These are phyloP conservation scores for Drosophila tropicalis DNA, from an alignment of 1,140 invertebrate genomes.

Conservation along the genomic window DNA sequence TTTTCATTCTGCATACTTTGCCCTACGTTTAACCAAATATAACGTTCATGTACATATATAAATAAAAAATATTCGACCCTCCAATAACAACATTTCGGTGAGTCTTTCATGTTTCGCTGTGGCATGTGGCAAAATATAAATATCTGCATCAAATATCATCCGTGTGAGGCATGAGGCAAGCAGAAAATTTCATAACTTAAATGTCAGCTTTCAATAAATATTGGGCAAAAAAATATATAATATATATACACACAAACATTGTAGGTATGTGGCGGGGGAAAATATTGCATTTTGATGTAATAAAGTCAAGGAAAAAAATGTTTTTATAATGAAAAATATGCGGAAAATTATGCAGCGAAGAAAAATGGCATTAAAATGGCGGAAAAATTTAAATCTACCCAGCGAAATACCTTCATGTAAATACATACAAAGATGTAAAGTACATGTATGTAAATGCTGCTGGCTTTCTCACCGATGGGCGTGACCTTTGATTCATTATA, in stretches of 20 bases:
- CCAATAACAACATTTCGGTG: slow-evolving; percentile 50
- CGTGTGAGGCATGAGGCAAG: slow-evolving; percentile 26
- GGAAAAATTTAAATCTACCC: slow-evolving; percentile 15
- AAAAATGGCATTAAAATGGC: neutral
- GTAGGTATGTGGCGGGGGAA: neutral
- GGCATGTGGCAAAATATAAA: slow-evolving; percentile 47
- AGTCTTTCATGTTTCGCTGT: slow-evolving; percentile 36
- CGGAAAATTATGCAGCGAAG: slow-evolving; percentile 14
- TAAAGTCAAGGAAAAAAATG: slow-evolving; percentile 60
- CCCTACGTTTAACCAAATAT: slow-evolving; percentile 9
- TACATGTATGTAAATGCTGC: neutral
- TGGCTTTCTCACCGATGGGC: slow-evolving; percentile 14
- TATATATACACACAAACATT: neutral
- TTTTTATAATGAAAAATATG: slow-evolving; percentile 56
- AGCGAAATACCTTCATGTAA: neutral
- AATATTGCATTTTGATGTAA: slow-evolving; percentile 64
- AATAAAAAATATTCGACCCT: slow-evolving; percentile 11
- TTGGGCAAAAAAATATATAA: slow-evolving; percentile 13
- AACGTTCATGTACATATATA: no score
- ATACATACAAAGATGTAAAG: neutral
- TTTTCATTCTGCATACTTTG: slow-evolving; percentile 14
- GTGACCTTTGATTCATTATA: slow-evolving; percentile 20
- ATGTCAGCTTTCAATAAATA: slow-evolving; percentile 62
- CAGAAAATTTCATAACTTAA: slow-evolving; percentile 67
- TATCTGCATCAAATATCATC: slow-evolving; percentile 51